Percentiles rank a stretch among this genome's conserved stretches.
Evolutionary conservation across 2,888 invertebrate genomes (phyloP).

Genomic region (Tillus elongatus): DNA sequence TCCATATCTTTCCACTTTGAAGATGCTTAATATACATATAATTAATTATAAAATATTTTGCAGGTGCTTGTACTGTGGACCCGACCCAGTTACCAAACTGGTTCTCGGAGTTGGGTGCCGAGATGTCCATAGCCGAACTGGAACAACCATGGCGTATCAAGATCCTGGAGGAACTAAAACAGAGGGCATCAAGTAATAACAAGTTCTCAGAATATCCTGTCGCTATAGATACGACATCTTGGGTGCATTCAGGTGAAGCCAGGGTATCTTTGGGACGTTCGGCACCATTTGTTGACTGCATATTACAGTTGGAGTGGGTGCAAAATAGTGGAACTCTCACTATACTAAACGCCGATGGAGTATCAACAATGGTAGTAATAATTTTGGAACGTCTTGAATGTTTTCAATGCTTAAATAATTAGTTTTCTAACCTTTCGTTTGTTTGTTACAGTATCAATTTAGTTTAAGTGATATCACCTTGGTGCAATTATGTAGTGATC

Average conservation of each 20-base stretch:
- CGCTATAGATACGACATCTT: conserved; percentile 76
- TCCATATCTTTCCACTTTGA: too few species aligned
- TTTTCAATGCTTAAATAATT: conserved; percentile 10
- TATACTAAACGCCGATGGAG: conserved; percentile 68
- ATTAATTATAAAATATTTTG: conserved; percentile 18
- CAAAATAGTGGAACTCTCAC: conserved; percentile 55
- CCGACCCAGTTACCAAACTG: conserved; percentile 67
- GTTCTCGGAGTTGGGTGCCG: conserved; percentile 39
- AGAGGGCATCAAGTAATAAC: conserved; percentile 40
- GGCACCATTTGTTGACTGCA: conserved; percentile 60
- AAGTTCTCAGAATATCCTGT: conserved; percentile 50
- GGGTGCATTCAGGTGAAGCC: conserved; percentile 77
- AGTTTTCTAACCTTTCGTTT: background rate
- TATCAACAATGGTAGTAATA: conserved; percentile 57
- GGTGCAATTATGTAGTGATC: conserved; percentile 70
- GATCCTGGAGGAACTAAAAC: conserved; percentile 60
- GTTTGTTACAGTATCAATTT: conserved; percentile 50
- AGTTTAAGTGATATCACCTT: conserved; percentile 69
- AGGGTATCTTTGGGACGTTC: conserved; percentile 39
- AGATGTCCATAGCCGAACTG: conserved; percentile 47
- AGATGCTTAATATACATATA: too few species aligned
- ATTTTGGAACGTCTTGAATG: conserved; percentile 8
- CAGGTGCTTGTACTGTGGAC: conserved; percentile 69
- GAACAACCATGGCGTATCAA: conserved; percentile 66
- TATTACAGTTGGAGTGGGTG: conserved; percentile 76